Percentiles rank a stretch among this genome's conserved stretches.
These are phyloP conservation scores for Ophiothrix spiculata DNA, from an alignment of 35 echinoderm and acorn worm genomes.

Conservation along the genomic window DNA sequence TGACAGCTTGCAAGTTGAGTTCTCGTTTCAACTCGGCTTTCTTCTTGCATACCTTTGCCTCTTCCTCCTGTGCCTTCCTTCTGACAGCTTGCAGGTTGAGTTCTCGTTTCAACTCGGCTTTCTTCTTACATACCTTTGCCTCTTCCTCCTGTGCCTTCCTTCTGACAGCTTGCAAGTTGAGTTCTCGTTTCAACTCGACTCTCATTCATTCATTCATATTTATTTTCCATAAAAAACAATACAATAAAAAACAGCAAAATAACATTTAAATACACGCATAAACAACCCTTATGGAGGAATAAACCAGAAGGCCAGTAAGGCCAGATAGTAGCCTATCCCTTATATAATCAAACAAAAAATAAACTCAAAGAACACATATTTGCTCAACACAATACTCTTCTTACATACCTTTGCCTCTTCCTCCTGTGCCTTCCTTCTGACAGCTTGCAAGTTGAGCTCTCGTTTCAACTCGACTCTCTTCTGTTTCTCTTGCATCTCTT, in stretches of 20 bases:
- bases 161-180: conserved; percentile 84
- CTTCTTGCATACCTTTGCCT: conserved; percentile 78
- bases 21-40: conserved; percentile 87
- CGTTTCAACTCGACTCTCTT: conserved; percentile 89
- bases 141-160: conserved; percentile 95
- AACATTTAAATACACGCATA: too few species aligned
- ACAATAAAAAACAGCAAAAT: too few species aligned
- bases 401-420: conserved; percentile 92
- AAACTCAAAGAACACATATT: too few species aligned
- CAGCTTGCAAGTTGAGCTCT: conserved; percentile 73
- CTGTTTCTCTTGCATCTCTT: conserved; percentile 86
- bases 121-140: conserved; percentile 84
- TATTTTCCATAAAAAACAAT: too few species aligned
- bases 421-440: conserved; percentile 90
- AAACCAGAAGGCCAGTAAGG: too few species aligned
- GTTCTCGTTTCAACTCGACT: conserved; percentile 81
- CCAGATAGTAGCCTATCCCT: too few species aligned
- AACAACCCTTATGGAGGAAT: too few species aligned
- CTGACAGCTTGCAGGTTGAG: conserved; percentile 84
- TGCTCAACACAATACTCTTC: too few species aligned
- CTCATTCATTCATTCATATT: too few species aligned
- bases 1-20: conserved; percentile 79
- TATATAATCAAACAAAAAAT: too few species aligned
- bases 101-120: conserved; percentile 85
- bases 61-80: conserved; percentile 83